Conservation (phyloP, 2,888 invertebrate genomes). For the Cotesia congregata region DNA sequence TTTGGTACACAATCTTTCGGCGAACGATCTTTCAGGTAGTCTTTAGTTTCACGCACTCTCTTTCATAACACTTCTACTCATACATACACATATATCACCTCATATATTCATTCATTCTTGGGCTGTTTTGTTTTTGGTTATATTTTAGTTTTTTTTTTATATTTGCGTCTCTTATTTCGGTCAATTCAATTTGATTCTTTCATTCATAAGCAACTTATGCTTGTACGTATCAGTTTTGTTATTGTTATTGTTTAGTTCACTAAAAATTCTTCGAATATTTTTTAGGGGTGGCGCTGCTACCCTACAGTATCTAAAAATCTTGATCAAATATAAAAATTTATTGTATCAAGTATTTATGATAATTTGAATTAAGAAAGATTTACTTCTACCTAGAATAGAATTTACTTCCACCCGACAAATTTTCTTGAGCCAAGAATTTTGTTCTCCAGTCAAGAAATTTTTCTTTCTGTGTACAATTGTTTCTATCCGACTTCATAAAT, state of each 20-base stretch:
- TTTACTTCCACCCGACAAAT: too few relatives aligned
- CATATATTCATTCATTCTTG: slow-evolving; percentile 38
- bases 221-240: too few relatives aligned
- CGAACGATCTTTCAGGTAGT: slow-evolving; percentile 40
- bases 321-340: too few relatives aligned
- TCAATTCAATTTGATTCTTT: not conserved
- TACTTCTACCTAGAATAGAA: too few relatives aligned
- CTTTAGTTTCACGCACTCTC: not conserved
- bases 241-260: not conserved
- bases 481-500: too few relatives aligned
- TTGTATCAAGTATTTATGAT: too few relatives aligned
- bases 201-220: not conserved
- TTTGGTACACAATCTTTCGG: slow-evolving; percentile 37
- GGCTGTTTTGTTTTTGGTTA: slow-evolving; percentile 19
- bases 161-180: not conserved
- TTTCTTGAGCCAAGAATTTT: too few relatives aligned
- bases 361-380: too few relatives aligned
- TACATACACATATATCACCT: slow-evolving; percentile 28
- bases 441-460: too few relatives aligned
- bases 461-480: too few relatives aligned
- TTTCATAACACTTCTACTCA: slow-evolving; percentile 18
- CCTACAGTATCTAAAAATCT: too few relatives aligned
- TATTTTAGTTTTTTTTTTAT: not conserved
- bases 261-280: not conserved
- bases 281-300: too few relatives aligned